Evolutionary conservation across 2,113 vertebrate genomes (phyloP).

Genomic region (Callopanchax toddi): DNA sequence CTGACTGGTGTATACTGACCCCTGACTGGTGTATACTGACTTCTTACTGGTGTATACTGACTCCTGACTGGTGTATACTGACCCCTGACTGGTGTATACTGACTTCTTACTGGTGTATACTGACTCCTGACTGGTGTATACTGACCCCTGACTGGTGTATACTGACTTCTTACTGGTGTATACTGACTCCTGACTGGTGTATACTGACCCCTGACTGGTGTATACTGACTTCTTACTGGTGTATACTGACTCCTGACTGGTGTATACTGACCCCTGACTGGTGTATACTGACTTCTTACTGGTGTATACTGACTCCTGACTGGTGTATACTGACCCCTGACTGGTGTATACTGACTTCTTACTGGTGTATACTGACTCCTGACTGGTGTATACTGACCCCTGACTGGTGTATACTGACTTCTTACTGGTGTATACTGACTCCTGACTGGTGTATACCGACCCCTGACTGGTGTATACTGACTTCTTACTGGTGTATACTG

Average conservation of each 20-base stretch:
- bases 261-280: slow-evolving; percentile 84
- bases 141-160: no score
- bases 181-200: no score
- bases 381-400: slow-evolving; percentile 78
- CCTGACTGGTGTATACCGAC: no score
- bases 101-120: no score
- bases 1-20: slow-evolving; percentile 77
- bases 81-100: slow-evolving; percentile 47
- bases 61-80: no score
- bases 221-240: no score
- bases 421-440: slow-evolving; percentile 77
- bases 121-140: not conserved
- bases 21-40: no score
- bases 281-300: accelerated
- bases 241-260: not conserved
- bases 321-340: accelerated
- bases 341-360: slow-evolving; percentile 79
- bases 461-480: slow-evolving; percentile 66
- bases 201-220: not conserved
- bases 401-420: no score
- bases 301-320: slow-evolving; percentile 82
- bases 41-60: slow-evolving; percentile 64
- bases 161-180: not conserved
- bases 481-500: no score
- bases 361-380: accelerated